Percentiles rank a stretch among this genome's conserved stretches.
Evolutionary conservation across 2,888 invertebrate genomes (phyloP).

Genomic region (Caenorhabditis macrosperma): DNA sequence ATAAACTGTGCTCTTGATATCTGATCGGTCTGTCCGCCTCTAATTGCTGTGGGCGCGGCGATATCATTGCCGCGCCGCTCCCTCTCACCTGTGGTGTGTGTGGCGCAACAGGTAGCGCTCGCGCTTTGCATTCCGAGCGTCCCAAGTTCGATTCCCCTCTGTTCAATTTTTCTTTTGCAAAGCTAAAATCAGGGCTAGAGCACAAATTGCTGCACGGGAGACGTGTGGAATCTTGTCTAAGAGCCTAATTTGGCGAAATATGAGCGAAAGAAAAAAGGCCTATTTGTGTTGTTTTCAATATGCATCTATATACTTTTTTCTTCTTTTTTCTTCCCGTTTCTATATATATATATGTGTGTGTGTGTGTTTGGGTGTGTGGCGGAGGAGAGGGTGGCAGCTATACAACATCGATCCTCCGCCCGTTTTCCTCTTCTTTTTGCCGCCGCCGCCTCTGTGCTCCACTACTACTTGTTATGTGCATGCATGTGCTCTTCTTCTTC

Average conservation of each 20-base stretch:
- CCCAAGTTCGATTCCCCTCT: not conserved
- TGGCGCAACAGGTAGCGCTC: too few species aligned
- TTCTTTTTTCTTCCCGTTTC: conserved; percentile 1
- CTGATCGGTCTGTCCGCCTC: too few species aligned
- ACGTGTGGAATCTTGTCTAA: too few species aligned
- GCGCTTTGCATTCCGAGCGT: too few species aligned
- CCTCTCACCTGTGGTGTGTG: too few species aligned
- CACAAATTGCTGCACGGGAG: too few species aligned
- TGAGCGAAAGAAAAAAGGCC: too few species aligned
- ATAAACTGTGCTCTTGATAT: too few species aligned
- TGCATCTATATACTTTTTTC: not conserved
- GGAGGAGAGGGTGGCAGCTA: conserved; percentile 4
- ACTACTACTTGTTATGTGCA: conserved; percentile 44
- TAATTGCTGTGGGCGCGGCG: too few species aligned
- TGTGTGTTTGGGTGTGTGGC: conserved; percentile 19
- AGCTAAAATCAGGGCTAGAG: too few species aligned
- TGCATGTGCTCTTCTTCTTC: conserved; percentile 12
- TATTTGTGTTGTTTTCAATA: not conserved
- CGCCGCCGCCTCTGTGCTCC: not conserved
- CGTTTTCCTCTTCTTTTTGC: conserved; percentile 2
- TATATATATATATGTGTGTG: conserved; percentile 8
- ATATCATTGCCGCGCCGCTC: too few species aligned
- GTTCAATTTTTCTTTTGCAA: not conserved
- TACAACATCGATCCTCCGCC: conserved; percentile 49
- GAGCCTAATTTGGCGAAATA: too few species aligned